phyloP scores from a whole-genome alignment of 2,888 invertebrate genomes.

The Lasioglossum figueresi region DNA sequence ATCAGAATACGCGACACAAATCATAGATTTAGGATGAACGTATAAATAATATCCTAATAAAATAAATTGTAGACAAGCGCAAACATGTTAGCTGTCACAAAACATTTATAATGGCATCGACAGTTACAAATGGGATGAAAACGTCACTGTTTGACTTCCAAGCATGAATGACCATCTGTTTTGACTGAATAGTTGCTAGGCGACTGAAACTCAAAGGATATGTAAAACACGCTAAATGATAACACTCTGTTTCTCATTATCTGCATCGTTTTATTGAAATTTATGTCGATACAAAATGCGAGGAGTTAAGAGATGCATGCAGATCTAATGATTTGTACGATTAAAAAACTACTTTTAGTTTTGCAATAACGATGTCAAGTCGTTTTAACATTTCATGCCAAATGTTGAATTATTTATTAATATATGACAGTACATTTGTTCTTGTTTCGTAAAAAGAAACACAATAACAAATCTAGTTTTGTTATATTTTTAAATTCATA shows the following conservation, averaged over 20 bases:
- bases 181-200: constrained; percentile 53
- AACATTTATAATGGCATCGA: constrained; percentile 22
- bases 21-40: not conserved
- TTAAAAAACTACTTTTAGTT: constrained; percentile 12
- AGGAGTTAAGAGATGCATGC: constrained; percentile 34
- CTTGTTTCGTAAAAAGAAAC: constrained; percentile 41
- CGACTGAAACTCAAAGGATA: constrained; percentile 22
- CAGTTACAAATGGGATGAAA: not conserved
- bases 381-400: constrained; percentile 14
- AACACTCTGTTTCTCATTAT: constrained; percentile 23
- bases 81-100: constrained; percentile 20
- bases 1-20: not conserved
- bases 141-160: constrained; percentile 1
- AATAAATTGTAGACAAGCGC: constrained; percentile 23
- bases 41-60: constrained; percentile 7
- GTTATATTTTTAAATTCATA: constrained; percentile 36
- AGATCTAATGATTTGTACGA: constrained; percentile 10
- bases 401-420: constrained; percentile 46
- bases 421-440: constrained; percentile 38
- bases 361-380: constrained; percentile 10
- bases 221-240: constrained; percentile 6
- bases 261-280: constrained; percentile 22
- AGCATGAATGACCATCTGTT: constrained; percentile 33
- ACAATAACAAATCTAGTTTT: constrained; percentile 36
- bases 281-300: constrained; percentile 16